Conservation (phyloP, 2,888 invertebrate species). For the Athalia rosae region DNA sequence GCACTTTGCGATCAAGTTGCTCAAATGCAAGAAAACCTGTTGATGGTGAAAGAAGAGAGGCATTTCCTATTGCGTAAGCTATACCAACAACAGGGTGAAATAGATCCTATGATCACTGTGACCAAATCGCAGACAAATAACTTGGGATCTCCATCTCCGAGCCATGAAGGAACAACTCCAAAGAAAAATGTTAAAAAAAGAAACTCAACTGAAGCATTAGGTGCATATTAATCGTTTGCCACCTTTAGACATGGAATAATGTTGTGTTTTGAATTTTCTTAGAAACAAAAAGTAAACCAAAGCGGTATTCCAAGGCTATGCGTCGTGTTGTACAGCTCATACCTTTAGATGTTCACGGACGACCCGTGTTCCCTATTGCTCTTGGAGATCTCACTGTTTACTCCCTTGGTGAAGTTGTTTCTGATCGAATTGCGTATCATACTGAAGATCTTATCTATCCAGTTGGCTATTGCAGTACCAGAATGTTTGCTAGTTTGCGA, state of each 20-base stretch:
- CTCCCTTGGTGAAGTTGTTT: slow-evolving; percentile 84
- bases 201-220: slow-evolving; percentile 59
- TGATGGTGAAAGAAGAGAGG: slow-evolving; percentile 88
- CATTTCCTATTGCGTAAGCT: slow-evolving; percentile 87
- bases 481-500: slow-evolving; percentile 83
- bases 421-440: slow-evolving; percentile 82
- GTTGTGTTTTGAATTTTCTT: slow-evolving; percentile 40
- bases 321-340: slow-evolving; percentile 78
- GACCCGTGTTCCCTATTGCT: slow-evolving; percentile 84
- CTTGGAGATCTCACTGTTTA: slow-evolving; percentile 83
- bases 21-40: slow-evolving; percentile 87
- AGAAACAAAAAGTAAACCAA: slow-evolving; percentile 66
- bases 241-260: background rate
- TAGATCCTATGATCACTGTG: slow-evolving; percentile 60
- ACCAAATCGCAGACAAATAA: slow-evolving; percentile 63
- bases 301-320: slow-evolving; percentile 64
- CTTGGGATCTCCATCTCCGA: slow-evolving; percentile 56
- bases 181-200: slow-evolving; percentile 68
- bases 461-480: slow-evolving; percentile 85
- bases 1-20: slow-evolving; percentile 92
- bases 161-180: slow-evolving; percentile 59
- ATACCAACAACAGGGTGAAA: slow-evolving; percentile 77
- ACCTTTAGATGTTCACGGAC: slow-evolving; percentile 80
- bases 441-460: slow-evolving; percentile 84
- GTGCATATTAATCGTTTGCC: background rate